Evolutionary conservation across 23 tunicate species (phyloP).

Genomic region (Corella eumyota): DNA sequence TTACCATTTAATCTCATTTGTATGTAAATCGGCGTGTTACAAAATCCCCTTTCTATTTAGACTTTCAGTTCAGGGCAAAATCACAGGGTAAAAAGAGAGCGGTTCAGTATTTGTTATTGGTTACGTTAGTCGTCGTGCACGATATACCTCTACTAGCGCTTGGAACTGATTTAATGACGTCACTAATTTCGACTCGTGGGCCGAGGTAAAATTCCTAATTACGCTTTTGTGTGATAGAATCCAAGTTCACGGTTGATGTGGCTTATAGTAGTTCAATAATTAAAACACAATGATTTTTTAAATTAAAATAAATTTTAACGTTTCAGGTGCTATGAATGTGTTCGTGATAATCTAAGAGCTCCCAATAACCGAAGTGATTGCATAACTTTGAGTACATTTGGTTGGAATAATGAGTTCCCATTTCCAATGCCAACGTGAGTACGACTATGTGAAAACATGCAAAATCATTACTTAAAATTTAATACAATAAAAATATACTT

Average conservation of each 20-base stretch:
- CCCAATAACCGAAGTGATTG: too few species aligned
- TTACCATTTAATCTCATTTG: too few species aligned
- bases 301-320: too few species aligned
- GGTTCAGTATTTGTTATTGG: neutral
- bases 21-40: too few species aligned
- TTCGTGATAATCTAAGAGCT: neutral
- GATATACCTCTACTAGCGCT: slow-evolving; percentile 2
- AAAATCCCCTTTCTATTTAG: slow-evolving; percentile 1
- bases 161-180: neutral
- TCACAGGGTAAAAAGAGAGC: neutral
- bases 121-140: neutral
- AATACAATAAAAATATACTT: too few species aligned
- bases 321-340: slow-evolving; percentile 3
- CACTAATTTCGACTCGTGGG: neutral
- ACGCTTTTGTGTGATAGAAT: too few species aligned
- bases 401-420: neutral
- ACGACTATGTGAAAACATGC: neutral
- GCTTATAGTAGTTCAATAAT: too few species aligned
- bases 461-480: too few species aligned
- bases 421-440: neutral
- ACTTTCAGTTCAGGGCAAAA: neutral
- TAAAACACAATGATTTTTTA: too few species aligned
- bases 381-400: too few species aligned
- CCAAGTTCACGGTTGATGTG: too few species aligned
- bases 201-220: too few species aligned